Conservation (phyloP, 2,888 invertebrate species). For the Brachypalpus laphriformis region DNA sequence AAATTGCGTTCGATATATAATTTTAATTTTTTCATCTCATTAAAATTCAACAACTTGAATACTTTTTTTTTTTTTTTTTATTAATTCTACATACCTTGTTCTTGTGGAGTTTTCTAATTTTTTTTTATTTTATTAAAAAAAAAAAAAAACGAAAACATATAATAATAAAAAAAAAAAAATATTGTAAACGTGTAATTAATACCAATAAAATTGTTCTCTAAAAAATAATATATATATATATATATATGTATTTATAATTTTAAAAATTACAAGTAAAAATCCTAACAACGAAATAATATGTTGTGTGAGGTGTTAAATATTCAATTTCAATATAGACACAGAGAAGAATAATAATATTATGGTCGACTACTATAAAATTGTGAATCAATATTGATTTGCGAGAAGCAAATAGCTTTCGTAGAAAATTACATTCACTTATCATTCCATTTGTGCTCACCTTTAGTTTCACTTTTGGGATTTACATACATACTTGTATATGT, state of each 20-base stretch:
- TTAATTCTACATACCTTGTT: slow-evolving; percentile 67
- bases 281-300: slow-evolving; percentile 51
- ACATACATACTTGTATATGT: not conserved
- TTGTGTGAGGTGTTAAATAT: slow-evolving; percentile 32
- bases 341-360: slow-evolving; percentile 22
- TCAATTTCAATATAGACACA: slow-evolving; percentile 37
- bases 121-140: slow-evolving; percentile 19
- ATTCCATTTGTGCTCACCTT: slow-evolving; percentile 49
- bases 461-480: not conserved
- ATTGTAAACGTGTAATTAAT: slow-evolving; percentile 30
- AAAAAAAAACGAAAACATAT: slow-evolving; percentile 31
- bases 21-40: slow-evolving; percentile 40
- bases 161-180: slow-evolving; percentile 39
- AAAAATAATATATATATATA: slow-evolving; percentile 20
- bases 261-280: slow-evolving; percentile 19
- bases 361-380: slow-evolving; percentile 34
- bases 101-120: slow-evolving; percentile 61
- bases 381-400: slow-evolving; percentile 30
- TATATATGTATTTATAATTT: not conserved
- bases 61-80: slow-evolving; percentile 35
- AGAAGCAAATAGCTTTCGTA: slow-evolving; percentile 23
- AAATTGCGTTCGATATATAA: slow-evolving; percentile 30
- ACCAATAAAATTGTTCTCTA: slow-evolving; percentile 36
- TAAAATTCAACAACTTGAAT: slow-evolving; percentile 53
- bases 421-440: slow-evolving; percentile 14